Conservation (phyloP, 2,888 invertebrate species). For the Hyposoter didymator region DNA sequence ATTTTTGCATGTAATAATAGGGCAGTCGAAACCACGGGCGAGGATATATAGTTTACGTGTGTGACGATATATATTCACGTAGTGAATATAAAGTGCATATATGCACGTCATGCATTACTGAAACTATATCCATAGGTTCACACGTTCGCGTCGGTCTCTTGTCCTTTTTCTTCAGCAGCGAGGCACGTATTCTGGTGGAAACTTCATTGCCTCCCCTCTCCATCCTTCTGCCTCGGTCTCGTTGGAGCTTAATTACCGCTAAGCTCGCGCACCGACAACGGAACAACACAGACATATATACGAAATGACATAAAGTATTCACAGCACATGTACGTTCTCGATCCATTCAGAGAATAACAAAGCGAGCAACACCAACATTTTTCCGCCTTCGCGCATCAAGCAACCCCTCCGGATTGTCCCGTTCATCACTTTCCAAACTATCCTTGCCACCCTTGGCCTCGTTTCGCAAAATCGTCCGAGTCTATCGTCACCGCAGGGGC, state of each 20-base stretch:
- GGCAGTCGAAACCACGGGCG: neutral
- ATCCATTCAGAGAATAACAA: constrained; percentile 55
- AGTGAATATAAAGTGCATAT: constrained; percentile 23
- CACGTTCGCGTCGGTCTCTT: constrained; percentile 30
- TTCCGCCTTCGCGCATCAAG: constrained; percentile 19
- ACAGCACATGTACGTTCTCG: constrained; percentile 21
- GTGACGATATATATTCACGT: neutral
- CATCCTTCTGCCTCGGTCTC: constrained; percentile 29
- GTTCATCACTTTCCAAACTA: constrained; percentile 1
- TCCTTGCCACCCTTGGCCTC: constrained; percentile 25
- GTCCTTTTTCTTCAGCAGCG: constrained; percentile 19
- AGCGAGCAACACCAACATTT: constrained; percentile 49
- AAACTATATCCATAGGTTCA: constrained; percentile 32
- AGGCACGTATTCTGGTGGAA: constrained; percentile 6
- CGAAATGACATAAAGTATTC: neutral
- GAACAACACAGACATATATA: neutral
- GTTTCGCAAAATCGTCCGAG: constrained; percentile 39
- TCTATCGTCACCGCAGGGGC: constrained; percentile 6
- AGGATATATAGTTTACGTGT: neutral
- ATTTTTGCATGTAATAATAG: neutral
- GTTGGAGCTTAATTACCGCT: constrained; percentile 57
- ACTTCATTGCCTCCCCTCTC: constrained; percentile 5
- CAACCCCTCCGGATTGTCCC: neutral
- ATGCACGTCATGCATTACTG: constrained; percentile 37
- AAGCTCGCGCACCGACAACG: constrained; percentile 12